Conservation (phyloP, 2,797 vertebrate species). For the Micromesistius poutassou region DNA sequence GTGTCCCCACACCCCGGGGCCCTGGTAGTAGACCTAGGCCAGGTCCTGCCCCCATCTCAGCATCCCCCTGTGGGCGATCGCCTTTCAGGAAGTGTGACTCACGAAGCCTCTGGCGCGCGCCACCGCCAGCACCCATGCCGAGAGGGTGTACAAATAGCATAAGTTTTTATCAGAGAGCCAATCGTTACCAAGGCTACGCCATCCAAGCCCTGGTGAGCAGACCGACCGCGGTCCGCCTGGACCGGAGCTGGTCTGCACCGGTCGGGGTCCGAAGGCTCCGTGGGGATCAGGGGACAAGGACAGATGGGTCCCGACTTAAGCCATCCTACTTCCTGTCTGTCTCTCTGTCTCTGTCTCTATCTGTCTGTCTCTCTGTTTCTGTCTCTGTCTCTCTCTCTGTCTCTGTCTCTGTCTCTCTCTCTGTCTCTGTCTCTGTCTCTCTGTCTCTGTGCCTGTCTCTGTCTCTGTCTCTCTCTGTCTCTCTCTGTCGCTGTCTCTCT, state of each 20-base stretch:
- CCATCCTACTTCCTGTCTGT: conserved; percentile 29
- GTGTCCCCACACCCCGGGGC: conserved; percentile 39
- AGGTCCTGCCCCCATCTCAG: conserved; percentile 35
- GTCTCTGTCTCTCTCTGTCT: too few species aligned
- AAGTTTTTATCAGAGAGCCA: conserved; percentile 69
- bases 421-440: conserved; percentile 26
- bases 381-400: conserved; percentile 26
- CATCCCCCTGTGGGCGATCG: conserved; percentile 46
- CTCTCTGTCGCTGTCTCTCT: too few species aligned
- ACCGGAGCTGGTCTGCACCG: conserved; percentile 41
- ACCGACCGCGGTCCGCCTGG: conserved; percentile 42
- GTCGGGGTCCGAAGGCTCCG: conserved; percentile 41
- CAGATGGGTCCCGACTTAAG: conserved; percentile 58
- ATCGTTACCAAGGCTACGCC: conserved; percentile 40
- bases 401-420: conserved; percentile 27
- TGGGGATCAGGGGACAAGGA: conserved; percentile 45
- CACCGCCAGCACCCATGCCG: conserved; percentile 56
- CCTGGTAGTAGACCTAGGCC: conserved; percentile 37
- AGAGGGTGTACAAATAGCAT: conserved; percentile 68
- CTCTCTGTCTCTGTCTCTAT: conserved; percentile 20
- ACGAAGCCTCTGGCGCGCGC: conserved; percentile 57
- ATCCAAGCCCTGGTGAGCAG: conserved; percentile 48
- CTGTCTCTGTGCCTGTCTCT: conserved; percentile 10
- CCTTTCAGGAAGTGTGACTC: conserved; percentile 67
- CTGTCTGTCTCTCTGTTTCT: not conserved